A percentile compares a stretch with the other conserved stretches of the same genome.
phyloP scores from a whole-genome alignment of 2,888 invertebrate genomes.

The Trachelus troglodyta region DNA sequence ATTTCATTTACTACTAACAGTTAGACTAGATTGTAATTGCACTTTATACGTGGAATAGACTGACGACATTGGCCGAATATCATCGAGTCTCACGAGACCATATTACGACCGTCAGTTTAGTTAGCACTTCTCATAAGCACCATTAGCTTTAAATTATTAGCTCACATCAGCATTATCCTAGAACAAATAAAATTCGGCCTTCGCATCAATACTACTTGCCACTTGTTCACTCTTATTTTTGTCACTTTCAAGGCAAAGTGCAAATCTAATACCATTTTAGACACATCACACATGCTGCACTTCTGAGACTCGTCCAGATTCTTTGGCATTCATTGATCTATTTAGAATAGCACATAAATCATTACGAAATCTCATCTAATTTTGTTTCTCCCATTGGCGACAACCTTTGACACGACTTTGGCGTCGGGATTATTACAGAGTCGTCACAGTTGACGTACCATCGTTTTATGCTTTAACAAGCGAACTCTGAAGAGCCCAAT shows the following conservation, averaged over 20 bases:
- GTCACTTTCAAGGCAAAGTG: neutral
- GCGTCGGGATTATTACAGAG: neutral
- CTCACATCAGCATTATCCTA: neutral
- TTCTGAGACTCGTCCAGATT: neutral
- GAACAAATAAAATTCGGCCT: neutral
- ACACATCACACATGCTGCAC: neutral
- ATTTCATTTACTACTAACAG: neutral
- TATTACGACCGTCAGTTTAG: neutral
- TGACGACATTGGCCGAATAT: neutral
- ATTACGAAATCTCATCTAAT: conserved; percentile 34
- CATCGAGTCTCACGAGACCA: neutral
- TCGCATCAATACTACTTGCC: neutral
- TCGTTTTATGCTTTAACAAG: neutral
- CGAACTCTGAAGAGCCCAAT: neutral
- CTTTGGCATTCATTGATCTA: conserved; percentile 1
- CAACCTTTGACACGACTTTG: conserved; percentile 3
- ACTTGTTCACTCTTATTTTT: neutral
- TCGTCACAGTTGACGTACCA: neutral
- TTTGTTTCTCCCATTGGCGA: conserved; percentile 35
- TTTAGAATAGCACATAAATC: neutral
- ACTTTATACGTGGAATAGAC: neutral
- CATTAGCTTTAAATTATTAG: neutral
- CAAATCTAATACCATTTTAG: neutral
- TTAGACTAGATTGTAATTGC: neutral
- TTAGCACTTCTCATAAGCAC: neutral